A percentile compares a stretch with the other conserved stretches of the same genome.
These are phyloP conservation scores for Metacarcinus magister DNA, from an alignment of 2,888 invertebrate genomes.

Conservation along the genomic window DNA sequence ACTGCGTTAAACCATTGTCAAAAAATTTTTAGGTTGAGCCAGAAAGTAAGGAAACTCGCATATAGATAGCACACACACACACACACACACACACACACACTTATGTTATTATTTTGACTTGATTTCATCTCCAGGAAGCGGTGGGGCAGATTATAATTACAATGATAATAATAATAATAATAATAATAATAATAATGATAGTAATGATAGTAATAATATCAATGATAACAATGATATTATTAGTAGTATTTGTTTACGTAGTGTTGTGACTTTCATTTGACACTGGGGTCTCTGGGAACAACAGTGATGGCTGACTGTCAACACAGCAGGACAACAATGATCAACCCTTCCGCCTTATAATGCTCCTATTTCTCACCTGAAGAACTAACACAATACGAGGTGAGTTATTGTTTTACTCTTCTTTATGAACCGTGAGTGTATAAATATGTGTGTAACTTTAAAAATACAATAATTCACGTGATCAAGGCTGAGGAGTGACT, in stretches of 20 bases:
- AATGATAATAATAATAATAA: neutral
- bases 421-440: neutral
- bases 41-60: too few relatives aligned
- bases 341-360: neutral
- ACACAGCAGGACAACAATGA: slow-evolving; percentile 60
- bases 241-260: neutral
- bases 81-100: too few relatives aligned
- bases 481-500: neutral
- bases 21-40: too few relatives aligned
- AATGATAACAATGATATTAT: neutral
- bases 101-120: too few relatives aligned
- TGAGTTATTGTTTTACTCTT: slow-evolving; percentile 7
- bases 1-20: too few relatives aligned
- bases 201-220: neutral
- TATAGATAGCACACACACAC: too few relatives aligned
- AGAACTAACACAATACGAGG: neutral
- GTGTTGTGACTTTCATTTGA: slow-evolving; percentile 47
- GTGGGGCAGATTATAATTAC: too few relatives aligned
- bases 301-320: slow-evolving; percentile 75
- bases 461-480: neutral
- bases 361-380: neutral
- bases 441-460: neutral
- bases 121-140: too few relatives aligned
- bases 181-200: neutral
- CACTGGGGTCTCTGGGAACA: slow-evolving; percentile 35